Base-by-base conservation (phyloP, 2,797 vertebrate genomes). In the Staurois parvus region DNA sequence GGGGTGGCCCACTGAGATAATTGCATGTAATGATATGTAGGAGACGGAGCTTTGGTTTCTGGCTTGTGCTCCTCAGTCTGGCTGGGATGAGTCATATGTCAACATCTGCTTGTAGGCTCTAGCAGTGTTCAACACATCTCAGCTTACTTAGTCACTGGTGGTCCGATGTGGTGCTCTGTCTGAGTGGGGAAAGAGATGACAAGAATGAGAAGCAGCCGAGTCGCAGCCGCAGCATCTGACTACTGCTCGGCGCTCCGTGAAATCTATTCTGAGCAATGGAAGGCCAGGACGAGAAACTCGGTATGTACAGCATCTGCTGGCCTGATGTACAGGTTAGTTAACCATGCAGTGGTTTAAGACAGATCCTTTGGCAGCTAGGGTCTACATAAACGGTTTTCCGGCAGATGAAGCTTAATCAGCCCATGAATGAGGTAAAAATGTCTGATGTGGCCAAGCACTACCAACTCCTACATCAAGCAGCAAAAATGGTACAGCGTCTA, bases 41-140 rank as follows among this genome's bases (percentile, higher is more conserved):
- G 76, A 87, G 85, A 87, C 42, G 68, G 37, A 74, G 59, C 68
- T 32, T 73, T 79, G 81, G 76, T 84, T 79, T 83, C 68, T 86
- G 85, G 79, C 85, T 86, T 40, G 17, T n/a, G 78, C 80, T 83
- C 56, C 74, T 67, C 48, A 24, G 85, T 87, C 81, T 87, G 85
- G 68, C 85, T 79, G 81, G 81, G 81, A 87, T 87, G 85, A 87
- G 76, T 87, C 85, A 87, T 86, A 83, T 84, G 85, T 83, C 85
- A 87, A 83, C 85, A 87, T 87, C 85, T 87, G 85, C 81, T 75
- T 84, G 85, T 79, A 72, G 76, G 75, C 69, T 83, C 40, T 28
- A 56, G 75, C 74, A 40, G 80, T 75, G 11, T 59, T 86, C 85
- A 73, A 64, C 85, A 83, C 81, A 75, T 83, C 85, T 87, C 81